Percentiles rank a stretch among this genome's conserved stretches.
Evolutionary conservation across 2,888 invertebrate species (phyloP).

Genomic region (Myopa tessellatipennis): DNA sequence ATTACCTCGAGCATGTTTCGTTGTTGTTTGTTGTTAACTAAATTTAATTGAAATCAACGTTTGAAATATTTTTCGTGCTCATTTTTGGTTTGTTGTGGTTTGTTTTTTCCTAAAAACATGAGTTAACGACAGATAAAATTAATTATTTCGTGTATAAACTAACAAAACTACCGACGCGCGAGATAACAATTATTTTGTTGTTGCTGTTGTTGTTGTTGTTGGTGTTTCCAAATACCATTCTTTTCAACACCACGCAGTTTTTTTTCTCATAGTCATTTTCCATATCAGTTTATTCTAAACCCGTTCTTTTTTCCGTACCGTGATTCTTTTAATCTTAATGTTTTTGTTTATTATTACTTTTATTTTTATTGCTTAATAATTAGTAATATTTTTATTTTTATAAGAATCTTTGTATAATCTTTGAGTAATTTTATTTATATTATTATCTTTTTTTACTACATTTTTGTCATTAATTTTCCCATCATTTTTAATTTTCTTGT

Average conservation of each 20-base stretch:
- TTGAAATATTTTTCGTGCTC: conserved; percentile 15
- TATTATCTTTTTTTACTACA: neutral
- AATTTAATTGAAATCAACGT: conserved; percentile 35
- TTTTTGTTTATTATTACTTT: too few species aligned
- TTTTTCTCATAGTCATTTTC: too few species aligned
- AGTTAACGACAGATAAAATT: neutral
- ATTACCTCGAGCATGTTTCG: neutral
- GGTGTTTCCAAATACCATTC: neutral
- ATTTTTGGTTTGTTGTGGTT: neutral
- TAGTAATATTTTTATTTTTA: too few species aligned
- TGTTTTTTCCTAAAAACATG: neutral
- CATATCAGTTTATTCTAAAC: too few species aligned
- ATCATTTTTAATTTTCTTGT: too few species aligned
- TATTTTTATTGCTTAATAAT: too few species aligned
- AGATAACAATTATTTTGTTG: neutral
- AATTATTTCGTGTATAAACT: conserved; percentile 11
- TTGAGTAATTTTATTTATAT: neutral
- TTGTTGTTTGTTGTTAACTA: neutral
- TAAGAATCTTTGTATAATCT: neutral
- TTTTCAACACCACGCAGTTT: neutral
- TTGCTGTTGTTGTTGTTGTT: neutral
- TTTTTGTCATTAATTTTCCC: too few species aligned
- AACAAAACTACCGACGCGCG: neutral
- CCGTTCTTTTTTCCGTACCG: too few species aligned
- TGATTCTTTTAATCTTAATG: too few species aligned